These are phyloP conservation scores for Habroteleia sp. DNA, from an alignment of 2,888 invertebrate genomes.

Conservation along the genomic window DNA sequence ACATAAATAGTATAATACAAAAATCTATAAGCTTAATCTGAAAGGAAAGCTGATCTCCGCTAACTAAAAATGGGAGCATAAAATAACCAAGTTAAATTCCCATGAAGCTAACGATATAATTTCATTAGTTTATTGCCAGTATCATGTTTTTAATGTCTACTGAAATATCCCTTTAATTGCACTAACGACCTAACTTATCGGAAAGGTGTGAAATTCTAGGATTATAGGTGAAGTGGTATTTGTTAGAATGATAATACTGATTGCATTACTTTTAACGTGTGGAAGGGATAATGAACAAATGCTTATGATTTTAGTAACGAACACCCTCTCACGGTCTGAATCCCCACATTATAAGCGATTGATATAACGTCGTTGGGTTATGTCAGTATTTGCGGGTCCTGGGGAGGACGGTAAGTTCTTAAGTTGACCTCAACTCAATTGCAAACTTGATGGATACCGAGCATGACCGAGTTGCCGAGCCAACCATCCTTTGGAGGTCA, in stretches of 20 bases:
- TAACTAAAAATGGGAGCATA: constrained; percentile 1
- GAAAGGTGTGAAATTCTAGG: constrained; percentile 3
- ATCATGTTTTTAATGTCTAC: constrained; percentile 3
- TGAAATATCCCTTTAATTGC: constrained; percentile 17
- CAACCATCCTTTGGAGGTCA: constrained; percentile 68
- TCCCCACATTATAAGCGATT: constrained; percentile 59
- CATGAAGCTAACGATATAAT: constrained; percentile 14
- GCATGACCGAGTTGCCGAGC: constrained; percentile 64
- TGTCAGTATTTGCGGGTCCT: constrained; percentile 66
- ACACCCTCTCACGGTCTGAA: constrained; percentile 61
- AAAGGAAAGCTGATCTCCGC: too few species aligned
- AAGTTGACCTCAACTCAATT: constrained; percentile 51
- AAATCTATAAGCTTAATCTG: too few species aligned
- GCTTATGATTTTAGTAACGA: constrained; percentile 54
- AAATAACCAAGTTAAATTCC: constrained; percentile 7
- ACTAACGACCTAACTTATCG: not conserved
- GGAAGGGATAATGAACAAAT: constrained; percentile 5
- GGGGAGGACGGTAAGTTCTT: constrained; percentile 55
- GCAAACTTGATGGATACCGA: constrained; percentile 58
- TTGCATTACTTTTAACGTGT: constrained; percentile 10
- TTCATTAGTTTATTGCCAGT: constrained; percentile 9
- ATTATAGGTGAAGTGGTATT: constrained; percentile 7
- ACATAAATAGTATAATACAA: too few species aligned
- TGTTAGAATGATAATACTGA: constrained; percentile 7
- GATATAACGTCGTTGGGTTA: constrained; percentile 64